phyloP scores from a whole-genome alignment of 2,888 invertebrate species.

The Anagyrus pseudococci region DNA sequence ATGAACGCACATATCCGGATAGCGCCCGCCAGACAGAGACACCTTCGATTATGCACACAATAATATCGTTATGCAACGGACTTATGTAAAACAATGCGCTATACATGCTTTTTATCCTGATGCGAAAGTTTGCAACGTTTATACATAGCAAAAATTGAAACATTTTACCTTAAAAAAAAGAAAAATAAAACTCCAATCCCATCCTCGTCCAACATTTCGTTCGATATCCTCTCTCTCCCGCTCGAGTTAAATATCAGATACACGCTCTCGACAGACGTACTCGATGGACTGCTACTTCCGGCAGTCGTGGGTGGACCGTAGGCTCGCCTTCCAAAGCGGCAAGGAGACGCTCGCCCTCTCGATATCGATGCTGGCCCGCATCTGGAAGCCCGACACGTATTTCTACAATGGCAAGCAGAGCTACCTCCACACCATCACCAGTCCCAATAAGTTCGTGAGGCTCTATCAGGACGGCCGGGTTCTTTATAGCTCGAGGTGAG shows the following conservation, averaged over 20 bases:
- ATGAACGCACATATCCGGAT: too few relatives aligned
- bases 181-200: too few relatives aligned
- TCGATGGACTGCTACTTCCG: constrained; percentile 90
- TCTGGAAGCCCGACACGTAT: constrained; percentile 89
- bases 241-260: too few relatives aligned
- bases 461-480: constrained; percentile 77
- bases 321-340: constrained; percentile 73
- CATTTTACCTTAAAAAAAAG: too few relatives aligned
- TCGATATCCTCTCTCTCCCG: background rate
- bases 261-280: constrained; percentile 70
- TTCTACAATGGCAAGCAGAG: constrained; percentile 84
- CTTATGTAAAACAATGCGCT: too few relatives aligned
- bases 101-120: too few relatives aligned
- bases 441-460: constrained; percentile 84
- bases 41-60: too few relatives aligned
- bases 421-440: constrained; percentile 83
- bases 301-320: constrained; percentile 81
- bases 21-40: too few relatives aligned
- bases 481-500: constrained; percentile 76
- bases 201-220: too few relatives aligned
- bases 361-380: constrained; percentile 79
- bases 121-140: too few relatives aligned
- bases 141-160: too few relatives aligned
- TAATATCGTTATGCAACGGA: too few relatives aligned
- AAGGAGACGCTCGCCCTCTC: constrained; percentile 76